phyloP scores from a whole-genome alignment of 2,888 invertebrate species.

The Saturnia japonica region DNA sequence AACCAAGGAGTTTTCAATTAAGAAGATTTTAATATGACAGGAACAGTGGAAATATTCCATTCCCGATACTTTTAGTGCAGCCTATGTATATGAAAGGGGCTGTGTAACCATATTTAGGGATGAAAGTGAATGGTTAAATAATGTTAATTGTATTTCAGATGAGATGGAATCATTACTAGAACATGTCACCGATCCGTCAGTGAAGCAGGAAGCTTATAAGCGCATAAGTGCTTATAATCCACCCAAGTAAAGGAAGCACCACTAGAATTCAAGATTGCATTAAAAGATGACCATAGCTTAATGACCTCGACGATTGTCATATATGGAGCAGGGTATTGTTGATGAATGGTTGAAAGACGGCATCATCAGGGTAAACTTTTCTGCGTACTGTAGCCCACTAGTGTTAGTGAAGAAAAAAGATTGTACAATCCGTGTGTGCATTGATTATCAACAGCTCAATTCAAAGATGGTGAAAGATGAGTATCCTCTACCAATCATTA shows the following conservation, averaged over 20 bases:
- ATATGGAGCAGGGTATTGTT: slow-evolving; percentile 25
- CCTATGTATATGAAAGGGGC: slow-evolving; percentile 24
- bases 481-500: slow-evolving; percentile 27
- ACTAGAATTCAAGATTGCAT: slow-evolving; percentile 25
- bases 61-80: no score
- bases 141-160: slow-evolving; percentile 14
- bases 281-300: slow-evolving; percentile 29
- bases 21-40: no score
- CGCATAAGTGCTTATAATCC: slow-evolving; percentile 20
- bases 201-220: background rate
- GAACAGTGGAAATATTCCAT: no score
- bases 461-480: slow-evolving; percentile 30
- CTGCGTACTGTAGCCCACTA: no score
- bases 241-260: slow-evolving; percentile 21
- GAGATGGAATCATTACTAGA: no score
- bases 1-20: no score
- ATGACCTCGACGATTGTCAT: slow-evolving; percentile 28
- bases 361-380: slow-evolving; percentile 26
- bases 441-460: slow-evolving; percentile 29
- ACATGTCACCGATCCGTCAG: slow-evolving; percentile 12
- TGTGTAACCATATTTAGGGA: slow-evolving; percentile 13
- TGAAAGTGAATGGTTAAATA: no score
- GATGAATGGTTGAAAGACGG: slow-evolving; percentile 27
- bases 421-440: slow-evolving; percentile 25
- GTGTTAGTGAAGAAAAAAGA: slow-evolving; percentile 28